Evolutionary conservation across 2,113 vertebrate genomes (phyloP).

Genomic region (Mormoops blainvillei): DNA sequence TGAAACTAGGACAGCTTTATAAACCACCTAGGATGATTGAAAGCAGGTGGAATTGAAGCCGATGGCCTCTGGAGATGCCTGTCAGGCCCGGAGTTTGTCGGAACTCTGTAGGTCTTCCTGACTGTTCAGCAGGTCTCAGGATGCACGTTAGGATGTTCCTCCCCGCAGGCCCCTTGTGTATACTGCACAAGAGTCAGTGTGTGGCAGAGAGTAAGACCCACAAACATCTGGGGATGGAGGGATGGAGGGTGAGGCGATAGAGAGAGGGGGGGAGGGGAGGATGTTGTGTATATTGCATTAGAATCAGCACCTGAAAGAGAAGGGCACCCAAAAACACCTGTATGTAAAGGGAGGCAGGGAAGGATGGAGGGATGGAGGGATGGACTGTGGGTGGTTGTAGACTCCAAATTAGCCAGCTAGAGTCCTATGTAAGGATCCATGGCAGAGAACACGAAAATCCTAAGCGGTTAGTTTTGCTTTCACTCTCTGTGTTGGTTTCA

Average conservation of each 20-base stretch:
- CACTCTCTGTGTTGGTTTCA: not conserved
- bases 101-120: constrained; percentile 25
- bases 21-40: constrained; percentile 42
- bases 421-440: not conserved
- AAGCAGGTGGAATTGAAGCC: constrained; percentile 58
- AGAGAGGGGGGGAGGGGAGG: not conserved
- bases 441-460: not conserved
- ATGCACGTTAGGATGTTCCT: not conserved
- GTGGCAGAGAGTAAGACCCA: not conserved
- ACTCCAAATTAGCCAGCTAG: not conserved
- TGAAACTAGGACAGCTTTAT: constrained; percentile 58
- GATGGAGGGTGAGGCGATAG: not conserved
- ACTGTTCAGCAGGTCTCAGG: constrained; percentile 32
- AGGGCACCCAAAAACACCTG: not conserved
- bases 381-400: not conserved
- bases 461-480: not conserved
- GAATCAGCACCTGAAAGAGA: not conserved
- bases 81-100: constrained; percentile 37
- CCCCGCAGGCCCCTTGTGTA: not conserved
- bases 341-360: not conserved
- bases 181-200: not conserved
- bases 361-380: not conserved
- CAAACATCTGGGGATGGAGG: not conserved
- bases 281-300: not conserved
- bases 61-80: constrained; percentile 55